Conservation (phyloP, 2,888 invertebrate species). For the Polydrusus cervinus region DNA sequence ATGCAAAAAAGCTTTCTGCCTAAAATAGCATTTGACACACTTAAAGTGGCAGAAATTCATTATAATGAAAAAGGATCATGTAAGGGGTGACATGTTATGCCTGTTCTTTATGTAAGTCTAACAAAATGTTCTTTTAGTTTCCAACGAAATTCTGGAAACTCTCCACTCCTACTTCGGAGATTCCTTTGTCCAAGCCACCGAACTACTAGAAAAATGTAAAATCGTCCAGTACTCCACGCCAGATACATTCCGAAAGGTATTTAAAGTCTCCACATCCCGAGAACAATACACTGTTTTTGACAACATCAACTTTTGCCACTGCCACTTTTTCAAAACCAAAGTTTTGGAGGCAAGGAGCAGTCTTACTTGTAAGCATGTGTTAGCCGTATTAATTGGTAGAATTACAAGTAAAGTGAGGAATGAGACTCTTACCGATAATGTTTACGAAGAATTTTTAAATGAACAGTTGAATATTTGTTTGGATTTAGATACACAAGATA, state of each 20-base stretch:
- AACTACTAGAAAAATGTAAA: conserved; percentile 76
- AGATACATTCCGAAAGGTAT: conserved; percentile 70
- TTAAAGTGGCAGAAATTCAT: conserved; percentile 58
- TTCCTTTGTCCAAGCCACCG: conserved; percentile 76
- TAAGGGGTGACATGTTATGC: conserved; percentile 52
- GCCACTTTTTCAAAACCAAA: conserved; percentile 75
- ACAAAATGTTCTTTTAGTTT: conserved; percentile 71
- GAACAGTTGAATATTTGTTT: conserved; percentile 59
- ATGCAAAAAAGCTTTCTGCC: conserved; percentile 55
- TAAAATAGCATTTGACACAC: conserved; percentile 57
- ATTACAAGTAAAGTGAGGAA: conserved; percentile 69
- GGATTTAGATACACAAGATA: conserved; percentile 40
- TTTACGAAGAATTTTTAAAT: conserved; percentile 70
- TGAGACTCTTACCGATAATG: conserved; percentile 73
- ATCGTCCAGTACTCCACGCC: conserved; percentile 73
- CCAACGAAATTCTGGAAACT: conserved; percentile 74
- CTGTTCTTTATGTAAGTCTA: conserved; percentile 6
- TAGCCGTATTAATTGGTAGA: conserved; percentile 77
- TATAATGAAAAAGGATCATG: conserved; percentile 58
- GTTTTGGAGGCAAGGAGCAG: conserved; percentile 74
- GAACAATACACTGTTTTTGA: conserved; percentile 78
- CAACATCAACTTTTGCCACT: conserved; percentile 80
- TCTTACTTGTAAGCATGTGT: conserved; percentile 80
- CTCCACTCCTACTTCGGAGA: conserved; percentile 77
- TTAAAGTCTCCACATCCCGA: conserved; percentile 76